Evolutionary conservation across 2,888 invertebrate genomes (phyloP).

Genomic region (Holacanthella duospinosa): DNA sequence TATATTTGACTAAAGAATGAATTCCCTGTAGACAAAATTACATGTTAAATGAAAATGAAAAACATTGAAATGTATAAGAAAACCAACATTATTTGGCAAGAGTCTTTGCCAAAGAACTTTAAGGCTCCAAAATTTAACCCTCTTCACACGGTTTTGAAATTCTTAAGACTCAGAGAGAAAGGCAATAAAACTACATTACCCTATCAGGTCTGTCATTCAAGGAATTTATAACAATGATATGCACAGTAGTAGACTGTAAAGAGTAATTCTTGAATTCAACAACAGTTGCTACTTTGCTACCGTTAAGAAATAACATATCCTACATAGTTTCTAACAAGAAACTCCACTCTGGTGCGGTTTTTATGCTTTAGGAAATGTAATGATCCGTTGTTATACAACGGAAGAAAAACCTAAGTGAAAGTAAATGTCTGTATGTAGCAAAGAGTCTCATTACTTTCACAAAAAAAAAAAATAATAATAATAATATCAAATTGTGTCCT

Average conservation of each 20-base stretch:
- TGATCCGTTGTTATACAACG: not conserved
- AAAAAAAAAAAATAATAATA: too few relatives aligned
- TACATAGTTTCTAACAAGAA: not conserved
- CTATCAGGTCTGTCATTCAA: not conserved
- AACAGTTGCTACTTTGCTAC: not conserved
- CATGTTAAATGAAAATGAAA: too few relatives aligned
- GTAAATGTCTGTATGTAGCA: conserved; percentile 1
- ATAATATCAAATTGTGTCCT: not conserved
- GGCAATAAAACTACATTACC: not conserved
- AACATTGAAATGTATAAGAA: too few relatives aligned
- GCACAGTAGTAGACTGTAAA: not conserved
- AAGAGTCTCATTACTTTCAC: conserved; percentile 1
- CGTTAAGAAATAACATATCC: too few relatives aligned
- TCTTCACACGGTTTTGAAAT: too few relatives aligned
- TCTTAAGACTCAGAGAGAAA: too few relatives aligned
- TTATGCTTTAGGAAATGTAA: not conserved
- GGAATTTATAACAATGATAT: not conserved
- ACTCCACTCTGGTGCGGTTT: not conserved
- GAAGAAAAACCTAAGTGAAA: not conserved
- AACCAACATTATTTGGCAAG: too few relatives aligned
- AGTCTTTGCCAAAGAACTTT: too few relatives aligned
- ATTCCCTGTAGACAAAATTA: too few relatives aligned
- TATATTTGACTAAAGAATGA: too few relatives aligned
- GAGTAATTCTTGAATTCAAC: not conserved
- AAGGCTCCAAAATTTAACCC: too few relatives aligned